Evolutionary conservation across 2,888 invertebrate genomes (phyloP).

Genomic region (Scaptomyza cyrtandrae): DNA sequence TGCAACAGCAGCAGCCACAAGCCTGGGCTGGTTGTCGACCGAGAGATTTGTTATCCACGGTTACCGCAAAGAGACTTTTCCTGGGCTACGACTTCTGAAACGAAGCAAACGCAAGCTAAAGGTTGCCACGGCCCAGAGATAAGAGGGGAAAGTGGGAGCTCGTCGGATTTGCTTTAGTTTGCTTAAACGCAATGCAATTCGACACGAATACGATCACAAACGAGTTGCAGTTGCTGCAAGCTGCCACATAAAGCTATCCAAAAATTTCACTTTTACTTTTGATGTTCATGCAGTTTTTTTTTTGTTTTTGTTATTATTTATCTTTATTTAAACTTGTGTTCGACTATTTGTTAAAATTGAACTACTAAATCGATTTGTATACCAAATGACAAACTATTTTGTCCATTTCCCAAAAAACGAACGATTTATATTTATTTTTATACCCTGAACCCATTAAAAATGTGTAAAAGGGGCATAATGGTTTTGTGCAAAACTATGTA

Average conservation of each 20-base stretch:
- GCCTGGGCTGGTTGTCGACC: conserved; percentile 70
- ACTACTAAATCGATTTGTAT: no score
- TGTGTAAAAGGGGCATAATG: no score
- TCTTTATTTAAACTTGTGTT: no score
- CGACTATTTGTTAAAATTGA: no score
- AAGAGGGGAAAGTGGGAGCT: neutral
- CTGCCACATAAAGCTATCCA: conserved; percentile 1
- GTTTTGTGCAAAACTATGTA: no score
- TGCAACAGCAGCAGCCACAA: conserved; percentile 24
- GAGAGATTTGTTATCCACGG: conserved; percentile 49
- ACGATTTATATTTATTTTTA: no score
- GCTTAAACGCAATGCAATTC: conserved; percentile 5
- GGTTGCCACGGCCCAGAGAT: conserved; percentile 44
- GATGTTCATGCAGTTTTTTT: conserved; percentile 19
- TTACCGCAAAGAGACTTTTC: conserved; percentile 45
- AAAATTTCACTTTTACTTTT: conserved; percentile 72
- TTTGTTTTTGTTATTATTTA: no score
- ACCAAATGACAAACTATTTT: no score
- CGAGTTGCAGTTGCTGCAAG: conserved; percentile 45
- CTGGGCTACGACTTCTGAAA: conserved; percentile 51
- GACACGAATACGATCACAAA: conserved; percentile 28
- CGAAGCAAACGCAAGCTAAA: conserved; percentile 69
- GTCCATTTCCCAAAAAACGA: no score
- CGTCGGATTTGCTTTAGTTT: neutral
- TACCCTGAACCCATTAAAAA: no score